Evolutionary conservation across 2,888 invertebrate genomes (phyloP).

Genomic region (Heliconius aoede): DNA sequence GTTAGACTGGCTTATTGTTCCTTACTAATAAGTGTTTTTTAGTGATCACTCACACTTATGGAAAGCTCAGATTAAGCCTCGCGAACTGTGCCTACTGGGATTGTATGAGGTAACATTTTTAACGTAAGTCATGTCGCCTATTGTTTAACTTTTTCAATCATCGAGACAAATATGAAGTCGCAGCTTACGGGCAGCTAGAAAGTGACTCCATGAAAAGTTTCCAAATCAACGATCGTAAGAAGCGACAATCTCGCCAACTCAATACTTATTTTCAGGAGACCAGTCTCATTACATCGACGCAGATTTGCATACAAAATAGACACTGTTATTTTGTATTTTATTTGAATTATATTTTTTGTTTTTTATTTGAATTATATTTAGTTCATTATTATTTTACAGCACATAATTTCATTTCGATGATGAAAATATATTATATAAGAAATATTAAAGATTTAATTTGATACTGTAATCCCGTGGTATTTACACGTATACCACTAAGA

Average conservation of each 20-base stretch:
- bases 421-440: background rate
- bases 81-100: too few relatives aligned
- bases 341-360: conserved; percentile 65
- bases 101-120: background rate
- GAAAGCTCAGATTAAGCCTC: too few relatives aligned
- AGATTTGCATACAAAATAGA: conserved; percentile 80
- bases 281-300: conserved; percentile 73
- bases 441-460: background rate
- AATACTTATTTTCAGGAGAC: conserved; percentile 73
- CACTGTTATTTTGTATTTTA: conserved; percentile 68
- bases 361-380: background rate
- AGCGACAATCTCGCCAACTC: conserved; percentile 72
- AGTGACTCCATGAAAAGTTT: conserved; percentile 68
- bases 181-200: conserved; percentile 65
- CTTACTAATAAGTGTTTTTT: too few relatives aligned
- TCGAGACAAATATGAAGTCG: conserved; percentile 67
- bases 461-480: background rate
- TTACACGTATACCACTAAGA: background rate
- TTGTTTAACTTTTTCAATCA: conserved; percentile 70
- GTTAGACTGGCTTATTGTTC: too few relatives aligned
- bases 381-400: background rate
- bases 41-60: too few relatives aligned
- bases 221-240: conserved; percentile 73
- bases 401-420: background rate
- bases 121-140: conserved; percentile 42